Percentiles rank a stretch among this genome's conserved stretches.
Evolutionary conservation across 2,888 invertebrate genomes (phyloP).

Genomic region (Agrochola macilenta): DNA sequence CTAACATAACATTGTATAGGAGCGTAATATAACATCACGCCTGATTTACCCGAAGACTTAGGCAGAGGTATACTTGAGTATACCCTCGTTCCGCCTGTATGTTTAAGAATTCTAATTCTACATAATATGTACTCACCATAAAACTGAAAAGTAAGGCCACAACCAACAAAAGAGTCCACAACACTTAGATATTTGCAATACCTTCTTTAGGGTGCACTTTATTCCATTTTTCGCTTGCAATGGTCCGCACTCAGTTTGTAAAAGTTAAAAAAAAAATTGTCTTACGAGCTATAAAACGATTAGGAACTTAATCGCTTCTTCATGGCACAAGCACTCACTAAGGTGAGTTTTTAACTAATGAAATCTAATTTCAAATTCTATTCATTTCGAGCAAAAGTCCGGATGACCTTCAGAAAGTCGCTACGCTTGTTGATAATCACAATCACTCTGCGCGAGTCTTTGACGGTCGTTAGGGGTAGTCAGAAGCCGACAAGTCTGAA

Average conservation of each 20-base stretch:
- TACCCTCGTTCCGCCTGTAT: too few relatives aligned
- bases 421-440: background rate
- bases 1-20: too few relatives aligned
- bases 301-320: background rate
- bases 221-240: background rate
- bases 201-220: background rate
- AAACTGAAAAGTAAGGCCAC: background rate
- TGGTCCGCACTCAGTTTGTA: constrained; percentile 9
- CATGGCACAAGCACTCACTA: constrained; percentile 22
- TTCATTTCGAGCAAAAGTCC: background rate
- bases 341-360: constrained; percentile 18
- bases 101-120: background rate
- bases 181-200: background rate
- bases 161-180: background rate
- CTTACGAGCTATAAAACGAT: background rate
- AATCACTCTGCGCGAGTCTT: background rate
- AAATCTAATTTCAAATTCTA: constrained; percentile 9
- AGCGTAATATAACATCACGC: too few relatives aligned
- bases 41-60: too few relatives aligned
- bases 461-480: background rate
- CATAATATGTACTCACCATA: constrained; percentile 27
- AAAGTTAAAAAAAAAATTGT: background rate
- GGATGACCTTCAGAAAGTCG: constrained; percentile 32
- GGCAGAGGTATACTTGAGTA: too few relatives aligned
- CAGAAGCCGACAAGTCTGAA: background rate